Evolutionary conservation across 2,888 invertebrate species (phyloP).

Genomic region (Apeira syringaria): DNA sequence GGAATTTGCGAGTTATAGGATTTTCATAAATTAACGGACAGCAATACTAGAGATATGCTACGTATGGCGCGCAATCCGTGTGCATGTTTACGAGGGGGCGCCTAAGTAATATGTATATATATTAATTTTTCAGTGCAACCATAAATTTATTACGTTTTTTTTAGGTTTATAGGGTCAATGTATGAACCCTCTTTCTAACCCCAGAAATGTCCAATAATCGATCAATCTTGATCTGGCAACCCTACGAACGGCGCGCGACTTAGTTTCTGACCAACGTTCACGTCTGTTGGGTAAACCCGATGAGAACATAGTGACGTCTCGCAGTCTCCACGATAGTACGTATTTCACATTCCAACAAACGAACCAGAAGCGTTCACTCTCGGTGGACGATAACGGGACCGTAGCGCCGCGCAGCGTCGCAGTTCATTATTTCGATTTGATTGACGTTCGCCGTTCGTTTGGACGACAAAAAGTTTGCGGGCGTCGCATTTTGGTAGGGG

Average conservation of each 20-base stretch:
- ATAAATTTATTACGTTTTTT: no score
- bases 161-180: no score
- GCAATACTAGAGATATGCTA: no score
- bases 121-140: no score
- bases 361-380: conserved; percentile 68
- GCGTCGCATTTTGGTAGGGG: conserved; percentile 36
- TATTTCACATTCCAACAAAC: conserved; percentile 43
- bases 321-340: conserved; percentile 38
- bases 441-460: conserved; percentile 35
- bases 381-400: conserved; percentile 58
- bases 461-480: conserved; percentile 31
- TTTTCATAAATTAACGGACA: no score
- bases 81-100: no score
- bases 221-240: conserved; percentile 20
- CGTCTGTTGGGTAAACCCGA: conserved; percentile 12
- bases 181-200: no score
- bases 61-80: no score
- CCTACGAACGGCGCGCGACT: conserved; percentile 1
- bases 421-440: conserved; percentile 45
- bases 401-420: conserved; percentile 36
- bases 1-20: no score
- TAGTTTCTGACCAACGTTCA: background rate
- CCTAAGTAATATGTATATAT: no score
- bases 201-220: no score
- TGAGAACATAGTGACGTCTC: conserved; percentile 42